A percentile compares a stretch with the other conserved stretches of the same genome.
Evolutionary conservation across 2,797 vertebrate genomes (phyloP).

Genomic region (Pangasius mekongensis): DNA sequence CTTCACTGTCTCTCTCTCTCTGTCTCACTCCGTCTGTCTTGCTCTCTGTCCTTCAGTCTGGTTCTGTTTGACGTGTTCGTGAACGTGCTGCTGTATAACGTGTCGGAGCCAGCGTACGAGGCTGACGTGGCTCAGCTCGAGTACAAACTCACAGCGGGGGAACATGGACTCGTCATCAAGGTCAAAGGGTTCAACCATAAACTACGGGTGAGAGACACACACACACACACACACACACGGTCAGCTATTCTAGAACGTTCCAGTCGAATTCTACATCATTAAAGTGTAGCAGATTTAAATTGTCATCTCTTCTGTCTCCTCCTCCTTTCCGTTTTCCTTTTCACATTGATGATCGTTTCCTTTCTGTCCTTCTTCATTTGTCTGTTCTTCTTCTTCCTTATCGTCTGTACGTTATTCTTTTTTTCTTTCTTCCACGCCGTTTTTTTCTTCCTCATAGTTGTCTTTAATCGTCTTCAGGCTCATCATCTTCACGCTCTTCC

Average conservation of each 20-base stretch:
- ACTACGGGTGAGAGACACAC: constrained; percentile 82
- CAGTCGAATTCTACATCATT: no score
- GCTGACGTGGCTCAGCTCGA: constrained; percentile 93
- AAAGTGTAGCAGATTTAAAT: not conserved
- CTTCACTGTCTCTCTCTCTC: not conserved
- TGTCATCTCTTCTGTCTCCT: not conserved
- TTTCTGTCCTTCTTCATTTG: not conserved
- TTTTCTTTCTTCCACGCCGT: not conserved
- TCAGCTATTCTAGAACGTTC: not conserved
- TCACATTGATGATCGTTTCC: not conserved
- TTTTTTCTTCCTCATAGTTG: not conserved
- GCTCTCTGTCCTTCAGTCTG: constrained; percentile 71
- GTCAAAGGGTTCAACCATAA: constrained; percentile 96
- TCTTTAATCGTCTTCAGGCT: not conserved
- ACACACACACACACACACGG: not conserved
- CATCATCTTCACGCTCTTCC: not conserved
- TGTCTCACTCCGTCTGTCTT: constrained; percentile 19
- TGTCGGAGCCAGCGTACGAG: constrained; percentile 92
- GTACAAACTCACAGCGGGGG: constrained; percentile 89
- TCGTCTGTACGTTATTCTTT: no score
- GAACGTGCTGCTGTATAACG: constrained; percentile 90
- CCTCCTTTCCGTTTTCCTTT: not conserved
- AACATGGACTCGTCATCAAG: constrained; percentile 89
- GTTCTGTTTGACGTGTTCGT: constrained; percentile 93
- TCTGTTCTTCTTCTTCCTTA: not conserved